phyloP scores from a whole-genome alignment of 1,140 invertebrate genomes.

The Pomacea maculata region DNA sequence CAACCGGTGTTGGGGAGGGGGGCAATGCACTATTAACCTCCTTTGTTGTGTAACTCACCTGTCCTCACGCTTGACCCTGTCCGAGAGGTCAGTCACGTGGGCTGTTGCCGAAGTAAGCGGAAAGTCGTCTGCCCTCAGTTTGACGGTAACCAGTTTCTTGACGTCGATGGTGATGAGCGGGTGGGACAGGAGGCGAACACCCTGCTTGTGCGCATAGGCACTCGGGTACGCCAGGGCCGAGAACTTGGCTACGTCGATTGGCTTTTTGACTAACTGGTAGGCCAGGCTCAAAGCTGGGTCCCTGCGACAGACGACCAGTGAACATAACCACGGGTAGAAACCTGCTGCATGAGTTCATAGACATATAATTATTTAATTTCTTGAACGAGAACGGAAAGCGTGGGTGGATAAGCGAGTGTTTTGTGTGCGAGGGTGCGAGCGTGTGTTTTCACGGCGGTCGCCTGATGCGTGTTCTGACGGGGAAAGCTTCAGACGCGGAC shows the following conservation, averaged over 20 bases:
- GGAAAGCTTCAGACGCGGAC: too few species aligned
- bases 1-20: too few species aligned
- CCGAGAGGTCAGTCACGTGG: slow-evolving; percentile 13
- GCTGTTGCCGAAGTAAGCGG: slow-evolving; percentile 26
- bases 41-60: not conserved
- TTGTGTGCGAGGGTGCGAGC: not conserved
- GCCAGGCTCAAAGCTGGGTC: slow-evolving; percentile 37
- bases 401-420: not conserved
- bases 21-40: too few species aligned
- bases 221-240: slow-evolving; percentile 30
- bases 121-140: slow-evolving; percentile 19
- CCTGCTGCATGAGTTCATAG: not conserved
- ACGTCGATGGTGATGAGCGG: slow-evolving; percentile 21
- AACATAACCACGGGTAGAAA: slow-evolving; percentile 4
- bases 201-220: slow-evolving; percentile 21
- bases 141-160: slow-evolving; percentile 27
- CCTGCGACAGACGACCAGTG: slow-evolving; percentile 1
- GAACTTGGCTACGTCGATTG: slow-evolving; percentile 37
- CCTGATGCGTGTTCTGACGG: not conserved
- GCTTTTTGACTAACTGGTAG: slow-evolving; percentile 41
- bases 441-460: not conserved
- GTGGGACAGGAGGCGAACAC: slow-evolving; percentile 27
- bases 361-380: not conserved
- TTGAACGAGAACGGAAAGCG: slow-evolving; percentile 10
- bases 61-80: slow-evolving; percentile 16